Evolutionary conservation across 2,888 invertebrate genomes (phyloP).

Genomic region (Drosophila paramelanica): DNA sequence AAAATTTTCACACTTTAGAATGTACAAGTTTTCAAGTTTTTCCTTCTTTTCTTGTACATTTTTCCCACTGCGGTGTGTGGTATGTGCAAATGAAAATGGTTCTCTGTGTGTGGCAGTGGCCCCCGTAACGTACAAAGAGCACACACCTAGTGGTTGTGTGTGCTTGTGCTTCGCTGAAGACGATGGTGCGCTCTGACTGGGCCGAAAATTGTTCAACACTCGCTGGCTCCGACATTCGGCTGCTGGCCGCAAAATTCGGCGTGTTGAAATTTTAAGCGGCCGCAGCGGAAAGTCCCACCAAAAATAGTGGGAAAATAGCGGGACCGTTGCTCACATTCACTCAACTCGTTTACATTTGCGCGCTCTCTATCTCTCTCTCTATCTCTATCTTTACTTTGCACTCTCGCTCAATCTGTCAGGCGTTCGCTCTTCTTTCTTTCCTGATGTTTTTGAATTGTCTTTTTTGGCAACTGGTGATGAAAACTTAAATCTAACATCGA

Average conservation of each 20-base stretch:
- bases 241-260: constrained; percentile 43
- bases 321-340: constrained; percentile 39
- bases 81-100: constrained; percentile 72
- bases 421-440: constrained; percentile 10
- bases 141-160: constrained; percentile 79
- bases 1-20: constrained; percentile 59
- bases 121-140: constrained; percentile 79
- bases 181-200: constrained; percentile 79
- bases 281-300: constrained; percentile 54
- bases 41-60: constrained; percentile 68
- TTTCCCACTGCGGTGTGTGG: constrained; percentile 54
- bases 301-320: constrained; percentile 70
- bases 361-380: constrained; percentile 4
- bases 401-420: constrained; percentile 8
- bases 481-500: constrained; percentile 15
- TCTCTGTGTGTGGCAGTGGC: constrained; percentile 70
- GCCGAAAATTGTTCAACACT: constrained; percentile 56
- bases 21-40: constrained; percentile 59
- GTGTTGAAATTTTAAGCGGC: constrained; percentile 63
- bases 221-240: constrained; percentile 53
- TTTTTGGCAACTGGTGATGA: constrained; percentile 33
- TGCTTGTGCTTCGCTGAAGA: constrained; percentile 76
- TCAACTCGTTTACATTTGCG: constrained; percentile 9
- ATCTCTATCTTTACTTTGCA: constrained; percentile 10
- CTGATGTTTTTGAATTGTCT: constrained; percentile 30